Conservation (phyloP, 2,113 vertebrate genomes). For the Hystrix cristata region DNA sequence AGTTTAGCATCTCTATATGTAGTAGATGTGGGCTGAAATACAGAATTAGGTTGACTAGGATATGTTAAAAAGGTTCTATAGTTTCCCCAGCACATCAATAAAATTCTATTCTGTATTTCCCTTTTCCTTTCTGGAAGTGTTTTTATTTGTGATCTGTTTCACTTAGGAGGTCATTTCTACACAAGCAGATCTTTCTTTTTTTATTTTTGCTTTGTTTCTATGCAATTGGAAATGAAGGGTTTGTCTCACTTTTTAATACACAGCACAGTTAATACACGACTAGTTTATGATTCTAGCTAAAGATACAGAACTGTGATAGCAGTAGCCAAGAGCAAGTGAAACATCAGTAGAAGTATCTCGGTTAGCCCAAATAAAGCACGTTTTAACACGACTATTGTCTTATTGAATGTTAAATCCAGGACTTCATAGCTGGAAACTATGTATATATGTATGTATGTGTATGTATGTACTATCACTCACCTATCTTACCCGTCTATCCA, state of each 20-base stretch:
- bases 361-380: conserved; percentile 8
- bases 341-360: conserved; percentile 45
- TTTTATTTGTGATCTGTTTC: not conserved
- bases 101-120: not conserved
- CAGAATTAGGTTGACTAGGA: not conserved
- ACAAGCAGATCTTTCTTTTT: not conserved
- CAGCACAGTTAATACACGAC: not conserved
- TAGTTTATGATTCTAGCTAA: not conserved
- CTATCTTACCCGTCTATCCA: not conserved
- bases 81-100: not conserved
- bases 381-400: conserved; percentile 60
- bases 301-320: not conserved
- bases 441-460: too few relatives aligned
- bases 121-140: not conserved
- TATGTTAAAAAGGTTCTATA: not conserved
- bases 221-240: not conserved
- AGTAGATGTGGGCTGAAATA: not conserved
- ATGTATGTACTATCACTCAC: not conserved
- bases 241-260: not conserved
- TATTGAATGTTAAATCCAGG: conserved; percentile 56
- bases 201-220: not conserved
- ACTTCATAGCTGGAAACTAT: conserved; percentile 48
- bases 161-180: not conserved
- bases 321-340: conserved; percentile 13
- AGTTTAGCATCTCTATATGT: not conserved